Base-by-base conservation (phyloP, 1,140 invertebrate genomes). In the Cydia fagiglandana region DNA sequence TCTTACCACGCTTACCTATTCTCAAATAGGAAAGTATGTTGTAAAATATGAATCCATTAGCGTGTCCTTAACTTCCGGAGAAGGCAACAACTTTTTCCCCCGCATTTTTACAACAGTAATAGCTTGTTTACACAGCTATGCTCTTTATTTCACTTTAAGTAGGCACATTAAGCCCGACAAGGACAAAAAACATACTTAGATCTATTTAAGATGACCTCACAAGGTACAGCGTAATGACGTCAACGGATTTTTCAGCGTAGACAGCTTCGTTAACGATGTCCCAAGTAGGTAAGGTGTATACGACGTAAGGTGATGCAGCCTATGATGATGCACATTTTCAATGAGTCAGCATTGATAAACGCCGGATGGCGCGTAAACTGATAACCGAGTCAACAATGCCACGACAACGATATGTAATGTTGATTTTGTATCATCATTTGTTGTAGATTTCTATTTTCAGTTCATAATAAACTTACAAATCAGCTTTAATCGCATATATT, bases 311-410 rank as follows among this genome's bases (percentile, higher is more conserved):
- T 34, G 64, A 68, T 68, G 28, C 28, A 53, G 76, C 80, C 84
- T 87, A 82, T 86, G 86, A 86, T 88, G 86, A 89, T 88, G 83
- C 81, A 84, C 87, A 80, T 83, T 85, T 83, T 85, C 78, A 82
- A 78, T 92, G 89, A 90, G 83, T 92, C 87, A 90, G 86, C 74
- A 79, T 78, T 81, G 85, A 89, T 90, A 86, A 88, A 78, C 85
- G 81, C 86, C 89, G 90, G 88, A 90, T 87, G 79, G 81, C 82
- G 84, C 83, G 85, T 84, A 86, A 83, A 79, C 85, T 90, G 90
- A 92, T 92, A 91, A 89, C 80, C 13, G 56, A 20, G 28, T 38
- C 74, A 75, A 74, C 45, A 74, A 50, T 50, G 47, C 13, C 66
- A 70, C 64, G 30, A 38, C 15, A 77, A 38, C 47, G 45, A 56